Conservation (phyloP, 2,797 vertebrate genomes). For the Bufotes viridis region DNA sequence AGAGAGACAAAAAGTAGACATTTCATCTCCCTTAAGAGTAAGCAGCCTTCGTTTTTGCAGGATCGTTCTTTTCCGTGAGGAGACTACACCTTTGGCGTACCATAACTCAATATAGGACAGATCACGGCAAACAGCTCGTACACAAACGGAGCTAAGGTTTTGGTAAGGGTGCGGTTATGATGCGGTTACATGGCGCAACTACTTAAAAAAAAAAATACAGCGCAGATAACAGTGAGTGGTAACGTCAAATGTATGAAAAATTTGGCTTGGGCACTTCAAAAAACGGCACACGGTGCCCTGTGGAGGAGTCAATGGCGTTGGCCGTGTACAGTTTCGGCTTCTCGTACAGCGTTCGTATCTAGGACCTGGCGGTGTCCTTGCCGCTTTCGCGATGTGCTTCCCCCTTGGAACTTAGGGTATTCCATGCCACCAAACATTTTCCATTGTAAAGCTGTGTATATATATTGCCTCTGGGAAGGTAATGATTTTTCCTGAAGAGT, state of each 20-base stretch:
- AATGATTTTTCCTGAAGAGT: neutral
- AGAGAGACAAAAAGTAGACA: no score
- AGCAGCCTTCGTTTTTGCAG: no score
- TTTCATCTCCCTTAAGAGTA: no score
- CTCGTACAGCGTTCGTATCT: neutral
- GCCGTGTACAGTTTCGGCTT: neutral
- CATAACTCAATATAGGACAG: neutral
- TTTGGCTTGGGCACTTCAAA: neutral
- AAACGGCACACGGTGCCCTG: neutral
- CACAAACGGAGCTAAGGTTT: neutral
- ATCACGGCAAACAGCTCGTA: neutral
- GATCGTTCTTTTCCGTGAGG: neutral
- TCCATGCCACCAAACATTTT: neutral
- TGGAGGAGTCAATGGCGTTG: neutral
- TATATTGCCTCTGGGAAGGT: neutral
- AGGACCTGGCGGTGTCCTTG: neutral
- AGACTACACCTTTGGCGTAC: neutral
- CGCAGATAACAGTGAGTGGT: neutral
- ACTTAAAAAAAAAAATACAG: neutral
- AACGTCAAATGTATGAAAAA: neutral
- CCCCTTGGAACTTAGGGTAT: neutral
- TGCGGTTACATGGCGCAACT: neutral
- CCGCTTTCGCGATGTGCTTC: no score
- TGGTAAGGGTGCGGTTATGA: neutral
- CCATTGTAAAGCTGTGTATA: neutral